Base-by-base conservation (phyloP, 2,113 vertebrate species). In the Formicarius rufipectus region DNA sequence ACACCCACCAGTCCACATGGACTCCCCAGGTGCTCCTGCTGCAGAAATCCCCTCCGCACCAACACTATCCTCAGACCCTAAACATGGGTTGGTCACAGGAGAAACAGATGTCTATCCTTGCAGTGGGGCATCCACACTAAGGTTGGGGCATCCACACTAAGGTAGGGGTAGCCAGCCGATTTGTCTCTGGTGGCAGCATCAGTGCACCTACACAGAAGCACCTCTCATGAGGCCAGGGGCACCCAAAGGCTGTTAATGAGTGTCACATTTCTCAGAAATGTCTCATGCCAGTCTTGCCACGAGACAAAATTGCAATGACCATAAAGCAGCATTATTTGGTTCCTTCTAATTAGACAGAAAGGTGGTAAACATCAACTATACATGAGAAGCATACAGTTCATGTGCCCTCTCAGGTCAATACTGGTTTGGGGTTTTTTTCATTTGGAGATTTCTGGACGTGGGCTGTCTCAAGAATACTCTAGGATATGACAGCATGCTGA, bases 301-400 rank as follows among this genome's bases (percentile, higher is more conserved):
- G 59, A 86, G 44, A 84, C 67, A 16, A 95, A 94, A 92, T 56
- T 88, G 39, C 44, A 47, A 67, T 14, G 28, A 73, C 49, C 92
- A 78, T 84, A 92, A 91, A 90, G 7, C 28, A 77, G 55, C 91
- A 91, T 71, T 80, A 44, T 75, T 86, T 90, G 7, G 20, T 77
- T 92, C 47, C 68, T 92, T n/a, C 64, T 84, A 88, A 92, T 85
- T 92, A 94, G 59, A 30, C 44, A 86, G 68, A 52, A 86, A 84
- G 37, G 21, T 15, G 17, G 85, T 85, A 88, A 96, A 92, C 60
- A 95, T 87, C 92, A 96, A 92, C 76, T 84, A 64, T 12, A 6
- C 49, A 33, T 47, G 60, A 69, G 53, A 76, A 84, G 21, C 5
- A 42, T 33, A 37, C 4, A 55, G 27, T 31, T 72, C 59, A 56